These are phyloP conservation scores for Atta cephalotes DNA, from an alignment of 1,140 invertebrate genomes.

Conservation along the genomic window DNA sequence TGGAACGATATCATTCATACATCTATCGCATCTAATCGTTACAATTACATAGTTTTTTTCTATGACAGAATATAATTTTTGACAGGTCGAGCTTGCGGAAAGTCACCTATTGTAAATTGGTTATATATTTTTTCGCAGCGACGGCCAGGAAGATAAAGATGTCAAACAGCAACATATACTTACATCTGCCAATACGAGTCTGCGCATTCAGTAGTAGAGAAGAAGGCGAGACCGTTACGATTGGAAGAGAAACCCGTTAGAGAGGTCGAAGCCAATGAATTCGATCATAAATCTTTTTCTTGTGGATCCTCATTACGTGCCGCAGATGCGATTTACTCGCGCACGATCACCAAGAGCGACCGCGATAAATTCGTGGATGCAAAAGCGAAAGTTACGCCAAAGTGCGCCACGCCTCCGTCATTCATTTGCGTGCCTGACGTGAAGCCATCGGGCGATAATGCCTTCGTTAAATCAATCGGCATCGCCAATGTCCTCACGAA, in stretches of 20 bases:
- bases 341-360: not conserved
- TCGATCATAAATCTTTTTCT: slow-evolving; percentile 74
- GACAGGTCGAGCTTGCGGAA: not conserved
- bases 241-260: slow-evolving; percentile 71
- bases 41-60: not conserved
- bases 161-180: slow-evolving; percentile 32
- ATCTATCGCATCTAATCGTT: not conserved
- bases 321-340: slow-evolving; percentile 66
- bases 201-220: slow-evolving; percentile 2
- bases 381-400: slow-evolving; percentile 42
- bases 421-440: slow-evolving; percentile 26
- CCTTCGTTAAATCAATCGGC: slow-evolving; percentile 29
- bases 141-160: slow-evolving; percentile 42
- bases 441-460: slow-evolving; percentile 14
- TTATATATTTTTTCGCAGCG: slow-evolving; percentile 8
- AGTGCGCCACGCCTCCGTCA: slow-evolving; percentile 19
- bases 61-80: not conserved
- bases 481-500: not conserved
- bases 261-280: slow-evolving; percentile 77
- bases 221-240: slow-evolving; percentile 71
- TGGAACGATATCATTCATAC: not conserved
- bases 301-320: slow-evolving; percentile 75
- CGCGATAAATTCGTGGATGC: slow-evolving; percentile 37
- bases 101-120: slow-evolving; percentile 10
- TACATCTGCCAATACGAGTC: slow-evolving; percentile 9